A percentile compares a stretch with the other conserved stretches of the same genome.
Conservation (phyloP, 2,797 vertebrate genomes). For the Lophotriccus pileatus region DNA sequence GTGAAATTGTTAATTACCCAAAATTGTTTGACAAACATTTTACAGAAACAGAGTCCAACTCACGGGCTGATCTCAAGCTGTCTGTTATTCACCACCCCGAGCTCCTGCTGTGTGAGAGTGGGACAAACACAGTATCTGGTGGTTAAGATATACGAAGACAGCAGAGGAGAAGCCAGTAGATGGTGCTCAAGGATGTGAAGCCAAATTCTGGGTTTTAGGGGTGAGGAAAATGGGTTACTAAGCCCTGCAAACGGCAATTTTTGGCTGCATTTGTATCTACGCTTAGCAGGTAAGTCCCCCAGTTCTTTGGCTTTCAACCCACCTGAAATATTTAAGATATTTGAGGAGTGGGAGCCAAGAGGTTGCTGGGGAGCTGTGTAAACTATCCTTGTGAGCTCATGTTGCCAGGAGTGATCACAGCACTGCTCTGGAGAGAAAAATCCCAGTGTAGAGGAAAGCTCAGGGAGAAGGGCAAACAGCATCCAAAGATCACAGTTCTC, state of each 20-base stretch:
- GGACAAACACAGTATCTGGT: background rate
- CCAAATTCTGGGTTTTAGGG: background rate
- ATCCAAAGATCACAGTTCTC: background rate
- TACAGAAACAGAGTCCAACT: background rate
- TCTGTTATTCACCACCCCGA: background rate
- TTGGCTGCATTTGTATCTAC: background rate
- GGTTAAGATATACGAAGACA: background rate
- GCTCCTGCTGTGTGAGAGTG: background rate
- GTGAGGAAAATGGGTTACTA: background rate
- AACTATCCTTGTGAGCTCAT: background rate
- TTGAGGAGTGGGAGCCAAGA: background rate
- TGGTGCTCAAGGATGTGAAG: conserved; percentile 53
- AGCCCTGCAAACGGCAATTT: background rate
- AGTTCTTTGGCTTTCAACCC: background rate
- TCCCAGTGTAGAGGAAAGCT: background rate
- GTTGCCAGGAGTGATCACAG: background rate
- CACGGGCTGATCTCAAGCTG: background rate
- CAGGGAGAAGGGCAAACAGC: background rate
- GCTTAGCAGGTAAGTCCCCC: background rate
- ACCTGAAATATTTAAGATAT: background rate
- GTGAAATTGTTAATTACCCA: conserved; percentile 53
- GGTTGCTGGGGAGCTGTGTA: background rate
- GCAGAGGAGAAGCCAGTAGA: conserved; percentile 1
- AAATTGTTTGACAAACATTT: conserved; percentile 45
- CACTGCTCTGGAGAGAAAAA: background rate